These are phyloP conservation scores for Drosophila infuscata DNA, from an alignment of 2,888 invertebrate genomes.

Conservation along the genomic window DNA sequence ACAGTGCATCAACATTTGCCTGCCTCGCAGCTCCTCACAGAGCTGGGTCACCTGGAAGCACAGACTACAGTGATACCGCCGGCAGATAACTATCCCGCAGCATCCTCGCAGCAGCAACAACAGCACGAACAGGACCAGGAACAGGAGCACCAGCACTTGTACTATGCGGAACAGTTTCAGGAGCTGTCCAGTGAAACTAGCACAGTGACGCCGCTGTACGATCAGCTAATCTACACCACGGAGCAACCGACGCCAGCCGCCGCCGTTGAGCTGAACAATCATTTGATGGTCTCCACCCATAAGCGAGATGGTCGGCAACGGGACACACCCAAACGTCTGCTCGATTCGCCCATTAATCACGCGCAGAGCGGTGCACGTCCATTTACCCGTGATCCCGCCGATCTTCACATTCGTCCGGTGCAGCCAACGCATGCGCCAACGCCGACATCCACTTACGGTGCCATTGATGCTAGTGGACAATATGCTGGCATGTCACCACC, in stretches of 20 bases:
- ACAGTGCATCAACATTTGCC: conserved; percentile 75
- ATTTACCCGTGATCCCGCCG: conserved; percentile 85
- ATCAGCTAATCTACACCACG: conserved; percentile 44
- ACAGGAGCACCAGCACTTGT: neutral
- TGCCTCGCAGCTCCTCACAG: conserved; percentile 79
- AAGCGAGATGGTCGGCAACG: conserved; percentile 59
- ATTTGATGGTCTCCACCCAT: conserved; percentile 41
- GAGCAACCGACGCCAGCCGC: conserved; percentile 40
- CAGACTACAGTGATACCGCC: conserved; percentile 59
- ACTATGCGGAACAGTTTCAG: conserved; percentile 42
- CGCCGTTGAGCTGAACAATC: conserved; percentile 63
- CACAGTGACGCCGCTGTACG: conserved; percentile 38
- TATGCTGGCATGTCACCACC: conserved; percentile 81
- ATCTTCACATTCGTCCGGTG: conserved; percentile 69
- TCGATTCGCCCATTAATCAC: conserved; percentile 87
- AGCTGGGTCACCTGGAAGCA: conserved; percentile 61
- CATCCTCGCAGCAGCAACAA: conserved; percentile 73
- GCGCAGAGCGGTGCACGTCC: conserved; percentile 78
- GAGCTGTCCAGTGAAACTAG: conserved; percentile 44
- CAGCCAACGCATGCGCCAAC: conserved; percentile 69
- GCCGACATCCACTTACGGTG: conserved; percentile 83
- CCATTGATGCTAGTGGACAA: conserved; percentile 83
- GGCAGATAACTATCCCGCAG: conserved; percentile 75
- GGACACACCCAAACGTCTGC: conserved; percentile 84
- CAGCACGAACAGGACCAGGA: conserved; percentile 41